These are phyloP conservation scores for Aptenodytes patagonicus DNA, from an alignment of 2,113 vertebrate genomes.

Conservation along the genomic window DNA sequence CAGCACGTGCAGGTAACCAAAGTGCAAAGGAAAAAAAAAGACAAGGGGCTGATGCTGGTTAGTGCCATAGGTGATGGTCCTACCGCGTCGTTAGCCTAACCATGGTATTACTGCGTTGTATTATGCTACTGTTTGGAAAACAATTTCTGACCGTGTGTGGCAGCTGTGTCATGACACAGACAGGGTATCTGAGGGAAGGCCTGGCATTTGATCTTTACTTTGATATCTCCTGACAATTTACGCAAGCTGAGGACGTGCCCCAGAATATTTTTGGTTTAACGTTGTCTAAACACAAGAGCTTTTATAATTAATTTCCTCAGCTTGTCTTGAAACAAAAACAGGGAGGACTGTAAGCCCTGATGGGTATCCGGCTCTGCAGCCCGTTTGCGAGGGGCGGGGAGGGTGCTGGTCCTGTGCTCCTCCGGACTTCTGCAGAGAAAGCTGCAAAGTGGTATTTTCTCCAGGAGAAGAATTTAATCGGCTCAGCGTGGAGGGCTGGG, in stretches of 20 bases:
- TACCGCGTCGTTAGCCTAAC: neutral
- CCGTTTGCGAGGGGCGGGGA: neutral
- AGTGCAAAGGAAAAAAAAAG: too few relatives aligned
- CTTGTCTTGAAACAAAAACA: neutral
- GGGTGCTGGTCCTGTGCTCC: neutral
- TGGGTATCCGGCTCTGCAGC: neutral
- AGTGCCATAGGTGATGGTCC: neutral
- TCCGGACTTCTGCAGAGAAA: neutral
- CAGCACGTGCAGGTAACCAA: fast-evolving
- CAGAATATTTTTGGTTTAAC: neutral
- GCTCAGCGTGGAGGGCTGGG: fast-evolving
- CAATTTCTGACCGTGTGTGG: neutral
- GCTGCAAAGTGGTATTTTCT: neutral
- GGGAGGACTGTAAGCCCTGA: neutral
- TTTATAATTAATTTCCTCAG: neutral
- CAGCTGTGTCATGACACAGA: neutral
- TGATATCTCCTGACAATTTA: neutral
- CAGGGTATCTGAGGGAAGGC: neutral
- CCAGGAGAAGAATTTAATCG: fast-evolving
- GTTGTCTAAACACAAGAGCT: neutral
- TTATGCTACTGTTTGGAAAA: neutral
- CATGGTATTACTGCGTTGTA: fast-evolving
- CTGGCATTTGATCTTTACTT: neutral
- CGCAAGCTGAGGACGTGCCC: neutral
- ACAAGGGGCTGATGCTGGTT: neutral